Evolutionary conservation across 2,113 vertebrate genomes (phyloP).

Genomic region (Sclerurus mexicanus): DNA sequence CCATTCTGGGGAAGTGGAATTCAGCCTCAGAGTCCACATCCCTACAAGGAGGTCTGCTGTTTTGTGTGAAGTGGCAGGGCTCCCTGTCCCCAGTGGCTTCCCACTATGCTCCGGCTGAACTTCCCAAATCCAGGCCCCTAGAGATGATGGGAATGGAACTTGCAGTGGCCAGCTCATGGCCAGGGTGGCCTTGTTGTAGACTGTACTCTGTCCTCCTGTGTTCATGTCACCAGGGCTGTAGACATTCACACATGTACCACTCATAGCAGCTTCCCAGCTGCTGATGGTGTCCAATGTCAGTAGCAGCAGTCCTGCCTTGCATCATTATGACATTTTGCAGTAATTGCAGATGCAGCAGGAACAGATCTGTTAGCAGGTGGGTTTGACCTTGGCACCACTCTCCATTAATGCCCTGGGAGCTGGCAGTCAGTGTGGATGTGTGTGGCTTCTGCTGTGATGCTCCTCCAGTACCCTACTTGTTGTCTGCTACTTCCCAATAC

Average conservation of each 20-base stretch:
- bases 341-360: not conserved
- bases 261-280: not conserved
- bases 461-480: not conserved
- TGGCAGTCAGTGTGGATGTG: not conserved
- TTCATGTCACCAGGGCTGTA: not conserved
- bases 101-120: not conserved
- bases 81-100: not conserved
- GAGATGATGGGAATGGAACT: not conserved
- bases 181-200: fast-evolving
- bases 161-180: not conserved
- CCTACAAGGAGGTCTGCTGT: not conserved
- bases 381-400: not conserved
- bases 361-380: not conserved
- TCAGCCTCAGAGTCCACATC: not conserved
- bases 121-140: not conserved
- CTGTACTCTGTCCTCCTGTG: not conserved
- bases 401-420: fast-evolving
- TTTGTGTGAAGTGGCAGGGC: not conserved
- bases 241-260: not conserved
- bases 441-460: not conserved
- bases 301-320: not conserved
- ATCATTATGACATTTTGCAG: not conserved
- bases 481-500: not conserved
- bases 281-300: not conserved
- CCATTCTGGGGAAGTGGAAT: not conserved